These are phyloP conservation scores for Ceramica pisi DNA, from an alignment of 2,888 invertebrate genomes.

Conservation along the genomic window DNA sequence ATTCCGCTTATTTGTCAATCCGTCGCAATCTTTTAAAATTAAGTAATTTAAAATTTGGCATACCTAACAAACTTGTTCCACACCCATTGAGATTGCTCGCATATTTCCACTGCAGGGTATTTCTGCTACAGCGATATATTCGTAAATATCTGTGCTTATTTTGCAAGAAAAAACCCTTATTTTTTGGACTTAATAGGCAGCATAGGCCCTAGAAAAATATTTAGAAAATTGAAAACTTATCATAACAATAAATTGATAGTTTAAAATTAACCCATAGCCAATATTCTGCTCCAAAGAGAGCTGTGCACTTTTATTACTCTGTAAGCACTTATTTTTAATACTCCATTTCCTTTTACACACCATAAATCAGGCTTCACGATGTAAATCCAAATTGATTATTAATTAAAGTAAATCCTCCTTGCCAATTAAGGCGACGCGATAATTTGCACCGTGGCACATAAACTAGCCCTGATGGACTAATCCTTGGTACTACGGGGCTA, in stretches of 20 bases:
- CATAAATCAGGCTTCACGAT: constrained; percentile 19
- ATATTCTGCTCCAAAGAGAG: neutral
- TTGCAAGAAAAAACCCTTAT: neutral
- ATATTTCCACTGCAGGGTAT: constrained; percentile 60
- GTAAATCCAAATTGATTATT: constrained; percentile 63
- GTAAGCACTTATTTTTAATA: neutral
- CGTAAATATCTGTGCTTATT: constrained; percentile 4
- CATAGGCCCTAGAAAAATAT: neutral
- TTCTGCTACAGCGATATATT: constrained; percentile 42
- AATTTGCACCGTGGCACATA: constrained; percentile 79
- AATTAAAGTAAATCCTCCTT: constrained; percentile 77
- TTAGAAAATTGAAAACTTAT: neutral
- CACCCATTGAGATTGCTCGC: constrained; percentile 59
- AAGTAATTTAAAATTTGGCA: constrained; percentile 68
- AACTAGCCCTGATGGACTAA: constrained; percentile 82
- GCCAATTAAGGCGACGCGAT: constrained; percentile 81
- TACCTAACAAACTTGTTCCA: constrained; percentile 67
- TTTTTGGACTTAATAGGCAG: neutral
- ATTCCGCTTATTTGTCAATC: constrained; percentile 65
- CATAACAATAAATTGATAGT: neutral
- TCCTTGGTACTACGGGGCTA: constrained; percentile 70
- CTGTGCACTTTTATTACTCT: neutral
- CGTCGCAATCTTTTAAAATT: constrained; percentile 65
- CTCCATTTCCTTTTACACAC: neutral
- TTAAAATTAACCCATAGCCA: neutral